phyloP scores from a whole-genome alignment of 1,140 invertebrate species.

The Chionoecetes opilio region DNA sequence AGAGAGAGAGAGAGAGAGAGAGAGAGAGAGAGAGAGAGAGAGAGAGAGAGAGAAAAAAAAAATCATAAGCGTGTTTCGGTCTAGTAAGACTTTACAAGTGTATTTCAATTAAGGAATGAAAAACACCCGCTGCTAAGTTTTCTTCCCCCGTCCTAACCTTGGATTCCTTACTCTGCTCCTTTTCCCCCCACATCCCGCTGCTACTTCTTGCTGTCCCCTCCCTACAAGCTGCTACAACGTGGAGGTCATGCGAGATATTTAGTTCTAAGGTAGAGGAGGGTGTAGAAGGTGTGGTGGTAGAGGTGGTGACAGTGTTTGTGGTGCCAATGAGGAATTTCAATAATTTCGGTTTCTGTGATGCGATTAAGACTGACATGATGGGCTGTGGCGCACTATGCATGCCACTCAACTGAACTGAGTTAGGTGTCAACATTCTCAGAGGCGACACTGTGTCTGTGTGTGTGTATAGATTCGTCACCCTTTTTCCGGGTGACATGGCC shows the following conservation, averaged over 20 bases:
- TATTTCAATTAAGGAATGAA: background rate
- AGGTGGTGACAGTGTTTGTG: too few relatives aligned
- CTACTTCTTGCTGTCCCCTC: background rate
- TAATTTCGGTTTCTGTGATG: too few relatives aligned
- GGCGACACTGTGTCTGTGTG: background rate
- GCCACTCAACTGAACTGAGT: too few relatives aligned
- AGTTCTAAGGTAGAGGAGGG: background rate
- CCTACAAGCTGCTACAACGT: background rate
- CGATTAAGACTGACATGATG: too few relatives aligned
- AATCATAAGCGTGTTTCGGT: too few relatives aligned
- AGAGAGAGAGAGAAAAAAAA: background rate
- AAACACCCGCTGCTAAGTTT: background rate
- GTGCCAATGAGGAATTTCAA: background rate
- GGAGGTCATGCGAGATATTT: conserved; percentile 16
- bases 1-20: conserved; percentile 46
- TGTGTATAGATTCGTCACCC: background rate
- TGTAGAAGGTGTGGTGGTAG: background rate
- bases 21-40: conserved; percentile 29
- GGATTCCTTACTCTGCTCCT: background rate
- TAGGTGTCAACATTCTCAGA: background rate
- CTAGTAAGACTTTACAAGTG: too few relatives aligned
- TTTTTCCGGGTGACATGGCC: too few relatives aligned
- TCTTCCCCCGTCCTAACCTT: background rate
- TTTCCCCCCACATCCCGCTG: background rate
- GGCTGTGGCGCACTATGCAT: too few relatives aligned